Base-by-base conservation (phyloP, 2,888 invertebrate species). In the Drosophila leonis region DNA sequence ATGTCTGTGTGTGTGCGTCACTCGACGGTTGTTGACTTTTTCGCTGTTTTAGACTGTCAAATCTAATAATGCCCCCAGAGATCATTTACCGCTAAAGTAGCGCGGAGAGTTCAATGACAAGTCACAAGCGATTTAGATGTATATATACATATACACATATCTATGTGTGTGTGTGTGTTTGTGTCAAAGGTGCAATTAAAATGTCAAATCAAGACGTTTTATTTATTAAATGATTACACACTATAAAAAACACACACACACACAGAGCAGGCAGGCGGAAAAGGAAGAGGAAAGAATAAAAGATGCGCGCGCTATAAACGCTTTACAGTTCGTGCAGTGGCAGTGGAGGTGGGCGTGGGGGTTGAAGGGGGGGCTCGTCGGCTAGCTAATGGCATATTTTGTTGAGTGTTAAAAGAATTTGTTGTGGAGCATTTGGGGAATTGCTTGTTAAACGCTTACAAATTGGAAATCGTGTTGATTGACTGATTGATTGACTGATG, bases 201-300 rank as follows among this genome's bases (percentile, higher is more conserved):
- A 72, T 86, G 90, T 86, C 90, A 90, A 80, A 88, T 86, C 83
- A 88, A 86, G 72, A 70, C 72, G 65, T 85, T 85, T 88, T 82
- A 76, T 82, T 84, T 90, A 90, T 85, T 90, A 85, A 85, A 88
- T 77, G 88, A 78, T 83, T 87, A 63, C 68, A 83, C 61, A 70
- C 66, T 27, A 69, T 65, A 62, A 70, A 61, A 73, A 61, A 62
- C 49, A 73, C 44, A 51, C 29, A 31, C 64, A 71, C 24, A 4
- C 24, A 29, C 49, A 31, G 12, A 24, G 24, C 24, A 24, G 24
- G n/a, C 10, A n/a, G 35, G 18, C 41, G 29, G 20, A 20, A 27
- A 27, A n/a, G 27, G 27, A 20, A 27, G 33, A 20, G 27, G 18
- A 12, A 13, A 52, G 35, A 12, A 27, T 39, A 48, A 39, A 24